Base-by-base conservation (phyloP, 53 echinoderm and acorn worm species). In the Luidia sarsii region DNA sequence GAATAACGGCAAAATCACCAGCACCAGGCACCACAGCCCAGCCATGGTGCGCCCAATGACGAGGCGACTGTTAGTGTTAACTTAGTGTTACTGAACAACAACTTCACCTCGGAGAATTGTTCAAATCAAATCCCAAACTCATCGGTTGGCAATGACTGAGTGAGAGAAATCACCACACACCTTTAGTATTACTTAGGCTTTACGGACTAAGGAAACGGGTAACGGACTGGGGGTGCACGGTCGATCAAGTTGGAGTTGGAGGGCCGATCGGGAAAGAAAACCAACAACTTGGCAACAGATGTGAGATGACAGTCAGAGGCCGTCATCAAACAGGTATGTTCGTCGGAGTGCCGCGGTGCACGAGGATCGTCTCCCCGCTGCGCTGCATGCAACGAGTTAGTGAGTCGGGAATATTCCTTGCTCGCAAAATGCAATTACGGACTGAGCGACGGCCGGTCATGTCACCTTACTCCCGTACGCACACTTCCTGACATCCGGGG, bases 401-500 rank as follows among this genome's bases (percentile, higher is more conserved):
- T 15, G 15, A 16, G 30, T 16, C 33, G 32, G 18, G 34, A 36
- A 53, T 4, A 53, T 53, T 53, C 24, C 24, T 28, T 3, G 0
- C 3, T 0, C 30, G 22, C 9, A 59, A 3, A 4, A 4, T 23
- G 18, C 25, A 18, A 63, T 63, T 4, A 6, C 61, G 29, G 23
- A 60, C 18, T 11, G n/a, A 32, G 3, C 28, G 29, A 29, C 25
- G 11, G 3, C 23, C 10, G 3, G 61, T 32, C 0, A 16, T 29
- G 10, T 4, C 10, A 4, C n/a, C n/a, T n/a, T n/a, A n/a, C n/a
- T n/a, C n/a, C 14, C 1, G 25, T 27, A 8, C 68, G 19, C 8
- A 43, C 57, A 22, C 60, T 60, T 60, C 31, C 59, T 74, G 59
- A 61, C 61, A 59, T 59, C 45, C 61, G 59, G 61, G 61, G 19